Conservation (phyloP, 2,113 vertebrate genomes). For the Xiphorhynchus elegans region DNA sequence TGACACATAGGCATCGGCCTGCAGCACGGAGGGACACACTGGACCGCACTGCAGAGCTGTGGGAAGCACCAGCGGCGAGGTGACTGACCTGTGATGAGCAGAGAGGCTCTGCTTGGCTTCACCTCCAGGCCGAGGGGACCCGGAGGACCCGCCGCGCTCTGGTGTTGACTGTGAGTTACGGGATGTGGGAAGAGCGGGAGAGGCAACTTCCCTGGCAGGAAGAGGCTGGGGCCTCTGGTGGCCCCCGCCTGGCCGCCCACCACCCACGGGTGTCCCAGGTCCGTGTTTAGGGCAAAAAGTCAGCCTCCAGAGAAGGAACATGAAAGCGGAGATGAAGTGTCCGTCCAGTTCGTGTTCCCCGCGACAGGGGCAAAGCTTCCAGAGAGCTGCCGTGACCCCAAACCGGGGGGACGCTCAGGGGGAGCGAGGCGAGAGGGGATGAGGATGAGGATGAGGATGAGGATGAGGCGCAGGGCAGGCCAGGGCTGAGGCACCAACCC, state of each 20-base stretch:
- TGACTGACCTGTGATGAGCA: too few species aligned
- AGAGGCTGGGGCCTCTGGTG: too few species aligned
- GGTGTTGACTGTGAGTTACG: too few species aligned
- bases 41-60: background rate
- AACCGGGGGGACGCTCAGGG: too few species aligned
- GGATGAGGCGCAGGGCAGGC: too few species aligned
- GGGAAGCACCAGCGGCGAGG: background rate
- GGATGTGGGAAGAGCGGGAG: accelerated
- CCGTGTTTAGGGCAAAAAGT: accelerated
- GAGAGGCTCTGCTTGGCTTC: background rate
- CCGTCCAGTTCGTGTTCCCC: too few species aligned
- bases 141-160: background rate
- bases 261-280: accelerated
- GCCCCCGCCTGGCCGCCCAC: background rate
- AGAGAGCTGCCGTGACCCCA: background rate
- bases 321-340: background rate
- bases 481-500: too few species aligned
- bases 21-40: background rate
- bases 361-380: background rate
- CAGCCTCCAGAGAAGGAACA: too few species aligned
- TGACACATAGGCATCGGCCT: background rate
- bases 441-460: too few species aligned
- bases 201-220: background rate
- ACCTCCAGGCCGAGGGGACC: background rate
- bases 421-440: too few species aligned